phyloP scores from a whole-genome alignment of 1,140 invertebrate genomes.

The Meloidogyne chitwoodi region DNA sequence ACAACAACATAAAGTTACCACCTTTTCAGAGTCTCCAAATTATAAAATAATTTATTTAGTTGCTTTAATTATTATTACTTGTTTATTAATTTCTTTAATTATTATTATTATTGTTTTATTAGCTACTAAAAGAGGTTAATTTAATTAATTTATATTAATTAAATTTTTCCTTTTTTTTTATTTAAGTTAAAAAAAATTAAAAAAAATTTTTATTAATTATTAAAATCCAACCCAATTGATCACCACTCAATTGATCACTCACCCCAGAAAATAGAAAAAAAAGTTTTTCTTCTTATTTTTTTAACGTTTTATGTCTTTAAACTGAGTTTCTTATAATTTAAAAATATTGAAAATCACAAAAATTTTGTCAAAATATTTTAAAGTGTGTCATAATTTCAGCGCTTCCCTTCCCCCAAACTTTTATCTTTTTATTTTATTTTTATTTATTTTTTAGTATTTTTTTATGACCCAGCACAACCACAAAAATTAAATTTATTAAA shows the following conservation, averaged over 20 bases:
- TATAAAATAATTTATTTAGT: constrained; percentile 26
- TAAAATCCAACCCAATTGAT: too few species aligned
- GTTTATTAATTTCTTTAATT: constrained; percentile 17
- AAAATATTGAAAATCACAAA: too few species aligned
- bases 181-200: too few species aligned
- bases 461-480: background rate
- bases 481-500: too few species aligned
- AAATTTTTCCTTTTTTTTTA: background rate
- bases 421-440: background rate
- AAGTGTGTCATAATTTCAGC: background rate
- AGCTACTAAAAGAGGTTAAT: constrained; percentile 9
- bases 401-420: background rate
- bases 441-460: background rate
- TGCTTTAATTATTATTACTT: constrained; percentile 13
- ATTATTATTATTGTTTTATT: constrained; percentile 18
- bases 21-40: constrained; percentile 10
- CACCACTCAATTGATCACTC: too few species aligned
- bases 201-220: too few species aligned
- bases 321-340: too few species aligned
- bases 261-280: too few species aligned
- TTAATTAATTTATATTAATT: background rate
- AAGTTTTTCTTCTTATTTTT: too few species aligned
- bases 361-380: too few species aligned
- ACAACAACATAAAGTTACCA: constrained; percentile 6
- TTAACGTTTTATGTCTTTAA: too few species aligned